These are phyloP conservation scores for Diarsia rubi DNA, from an alignment of 2,888 invertebrate genomes.

Conservation along the genomic window DNA sequence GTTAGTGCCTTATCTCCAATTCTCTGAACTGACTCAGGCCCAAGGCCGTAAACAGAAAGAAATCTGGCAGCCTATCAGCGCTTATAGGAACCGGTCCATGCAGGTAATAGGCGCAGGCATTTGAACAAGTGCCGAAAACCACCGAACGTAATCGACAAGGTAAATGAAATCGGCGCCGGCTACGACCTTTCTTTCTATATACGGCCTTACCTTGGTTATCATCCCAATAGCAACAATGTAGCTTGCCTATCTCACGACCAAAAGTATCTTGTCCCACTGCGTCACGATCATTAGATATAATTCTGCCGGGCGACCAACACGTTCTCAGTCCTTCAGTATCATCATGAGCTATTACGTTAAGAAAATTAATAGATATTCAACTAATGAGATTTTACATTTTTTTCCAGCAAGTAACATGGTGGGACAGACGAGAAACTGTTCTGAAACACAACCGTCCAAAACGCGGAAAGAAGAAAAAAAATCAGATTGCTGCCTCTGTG, in stretches of 20 bases:
- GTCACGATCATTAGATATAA: not conserved
- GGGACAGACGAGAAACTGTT: constrained; percentile 61
- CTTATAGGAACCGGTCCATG: too few species aligned
- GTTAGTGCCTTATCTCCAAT: not conserved
- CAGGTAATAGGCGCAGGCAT: too few species aligned
- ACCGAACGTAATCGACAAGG: too few species aligned
- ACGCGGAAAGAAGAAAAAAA: constrained; percentile 59
- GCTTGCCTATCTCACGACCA: not conserved
- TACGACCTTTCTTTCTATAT: too few species aligned
- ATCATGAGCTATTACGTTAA: not conserved
- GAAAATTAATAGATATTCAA: not conserved
- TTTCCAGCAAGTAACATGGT: constrained; percentile 65
- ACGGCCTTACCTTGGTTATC: not conserved
- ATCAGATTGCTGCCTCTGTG: constrained; percentile 52
- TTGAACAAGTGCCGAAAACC: too few species aligned
- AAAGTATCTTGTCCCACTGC: not conserved
- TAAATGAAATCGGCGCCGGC: too few species aligned
- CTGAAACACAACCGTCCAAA: constrained; percentile 42
- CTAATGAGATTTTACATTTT: not conserved
- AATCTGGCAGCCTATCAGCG: too few species aligned
- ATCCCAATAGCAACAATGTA: not conserved
- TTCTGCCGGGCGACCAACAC: not conserved
- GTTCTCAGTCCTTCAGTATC: not conserved
- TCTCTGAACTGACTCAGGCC: not conserved
- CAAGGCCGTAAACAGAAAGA: too few species aligned